Conservation (phyloP, 2,113 vertebrate species). For the Oncorhynchus clarkii region DNA sequence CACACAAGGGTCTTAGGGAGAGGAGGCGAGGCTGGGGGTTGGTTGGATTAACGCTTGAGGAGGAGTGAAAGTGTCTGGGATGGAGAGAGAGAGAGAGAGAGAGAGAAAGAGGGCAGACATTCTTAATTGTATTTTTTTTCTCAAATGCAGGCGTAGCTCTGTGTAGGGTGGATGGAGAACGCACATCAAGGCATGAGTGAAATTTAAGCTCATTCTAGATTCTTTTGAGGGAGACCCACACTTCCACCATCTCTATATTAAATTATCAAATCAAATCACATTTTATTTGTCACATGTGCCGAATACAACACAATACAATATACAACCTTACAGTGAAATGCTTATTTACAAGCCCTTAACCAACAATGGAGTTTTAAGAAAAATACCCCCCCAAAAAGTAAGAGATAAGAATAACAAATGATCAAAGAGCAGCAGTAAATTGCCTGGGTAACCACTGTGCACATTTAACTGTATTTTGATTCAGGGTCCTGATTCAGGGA, state of each 20-base stretch:
- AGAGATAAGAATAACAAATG: no score
- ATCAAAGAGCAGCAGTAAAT: no score
- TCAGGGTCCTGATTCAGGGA: background rate
- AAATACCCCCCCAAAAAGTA: no score
- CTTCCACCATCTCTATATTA: background rate
- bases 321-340: no score
- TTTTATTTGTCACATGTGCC: no score
- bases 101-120: background rate
- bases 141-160: background rate
- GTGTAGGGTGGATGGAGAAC: background rate
- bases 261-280: background rate
- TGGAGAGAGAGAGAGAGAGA: background rate
- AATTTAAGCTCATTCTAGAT: background rate
- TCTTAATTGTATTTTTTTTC: background rate
- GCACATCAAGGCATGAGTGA: background rate
- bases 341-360: no score
- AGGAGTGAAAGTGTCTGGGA: slow-evolving; percentile 21
- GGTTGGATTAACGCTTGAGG: slow-evolving; percentile 17
- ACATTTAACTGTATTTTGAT: background rate
- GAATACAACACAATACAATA: no score
- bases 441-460: no score
- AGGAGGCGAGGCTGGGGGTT: background rate
- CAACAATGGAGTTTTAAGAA: no score
- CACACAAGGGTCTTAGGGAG: slow-evolving; percentile 22
- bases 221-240: background rate